Evolutionary conservation across 2,888 invertebrate genomes (phyloP).

Genomic region (Reticulitermes lucifugus): DNA sequence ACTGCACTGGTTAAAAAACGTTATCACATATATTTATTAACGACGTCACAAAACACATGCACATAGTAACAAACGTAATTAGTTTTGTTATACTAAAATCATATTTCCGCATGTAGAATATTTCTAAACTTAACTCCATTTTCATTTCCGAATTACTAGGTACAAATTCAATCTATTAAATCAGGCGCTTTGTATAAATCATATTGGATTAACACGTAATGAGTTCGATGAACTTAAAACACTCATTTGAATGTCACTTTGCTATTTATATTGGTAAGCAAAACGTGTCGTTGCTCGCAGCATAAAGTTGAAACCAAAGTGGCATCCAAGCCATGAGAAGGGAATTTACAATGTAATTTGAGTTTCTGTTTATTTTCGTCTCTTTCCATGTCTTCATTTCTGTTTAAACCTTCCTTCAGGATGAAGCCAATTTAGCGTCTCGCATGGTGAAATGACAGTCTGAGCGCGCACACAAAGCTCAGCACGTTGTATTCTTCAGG

Average conservation of each 20-base stretch:
- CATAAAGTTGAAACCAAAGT: not conserved
- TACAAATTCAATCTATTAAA: not conserved
- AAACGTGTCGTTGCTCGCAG: not conserved
- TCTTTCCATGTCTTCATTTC: not conserved
- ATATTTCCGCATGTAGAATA: not conserved
- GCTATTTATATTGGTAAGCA: not conserved
- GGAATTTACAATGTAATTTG: not conserved
- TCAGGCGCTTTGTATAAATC: slow-evolving; percentile 7
- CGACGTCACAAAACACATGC: not conserved
- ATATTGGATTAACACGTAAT: slow-evolving; percentile 6
- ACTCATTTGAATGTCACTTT: not conserved
- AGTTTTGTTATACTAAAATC: not conserved
- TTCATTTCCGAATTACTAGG: not conserved
- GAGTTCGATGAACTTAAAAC: not conserved
- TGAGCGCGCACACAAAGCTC: not conserved
- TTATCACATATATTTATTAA: not conserved
- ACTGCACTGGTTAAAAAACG: not conserved
- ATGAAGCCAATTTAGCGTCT: not conserved
- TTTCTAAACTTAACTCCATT: not conserved
- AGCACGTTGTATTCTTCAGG: not conserved
- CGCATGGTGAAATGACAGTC: not conserved
- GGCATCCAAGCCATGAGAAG: not conserved
- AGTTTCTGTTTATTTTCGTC: not conserved
- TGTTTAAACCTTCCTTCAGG: not conserved
- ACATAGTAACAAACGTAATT: not conserved